A percentile compares a stretch with the other conserved stretches of the same genome.
These are phyloP conservation scores for Polypedilum pembai DNA, from an alignment of 1,140 invertebrate species.

Conservation along the genomic window DNA sequence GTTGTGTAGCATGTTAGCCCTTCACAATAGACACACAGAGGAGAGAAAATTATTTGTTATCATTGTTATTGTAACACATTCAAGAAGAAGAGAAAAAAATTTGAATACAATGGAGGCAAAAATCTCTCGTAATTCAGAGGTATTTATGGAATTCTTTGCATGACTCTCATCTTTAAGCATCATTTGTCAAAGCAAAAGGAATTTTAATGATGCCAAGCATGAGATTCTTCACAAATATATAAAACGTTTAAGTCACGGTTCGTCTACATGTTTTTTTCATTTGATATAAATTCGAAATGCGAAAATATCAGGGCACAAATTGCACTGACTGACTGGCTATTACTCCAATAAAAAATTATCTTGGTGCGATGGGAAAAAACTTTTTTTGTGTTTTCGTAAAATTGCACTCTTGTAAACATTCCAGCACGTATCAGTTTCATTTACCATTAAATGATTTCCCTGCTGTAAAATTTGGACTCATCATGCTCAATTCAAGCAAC, in stretches of 20 bases:
- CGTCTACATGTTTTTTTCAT: neutral
- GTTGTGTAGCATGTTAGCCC: neutral
- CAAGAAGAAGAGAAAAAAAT: neutral
- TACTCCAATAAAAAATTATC: neutral
- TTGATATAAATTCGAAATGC: neutral
- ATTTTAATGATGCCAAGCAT: conserved; percentile 9
- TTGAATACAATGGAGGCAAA: conserved; percentile 3
- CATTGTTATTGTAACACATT: conserved; percentile 14
- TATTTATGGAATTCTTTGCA: neutral
- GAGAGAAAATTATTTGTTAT: conserved; percentile 1
- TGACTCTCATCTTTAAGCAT: neutral
- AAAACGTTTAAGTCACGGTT: neutral
- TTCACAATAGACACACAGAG: too few relatives aligned
- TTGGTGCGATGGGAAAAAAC: neutral
- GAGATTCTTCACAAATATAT: neutral
- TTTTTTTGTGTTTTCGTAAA: neutral
- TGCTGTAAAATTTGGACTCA: neutral
- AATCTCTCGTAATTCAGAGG: neutral
- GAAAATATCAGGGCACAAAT: neutral
- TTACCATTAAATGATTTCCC: conserved; percentile 4
- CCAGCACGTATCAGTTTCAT: conserved; percentile 15
- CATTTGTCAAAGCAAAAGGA: conserved; percentile 17
- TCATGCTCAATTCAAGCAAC: neutral
- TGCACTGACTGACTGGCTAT: neutral
- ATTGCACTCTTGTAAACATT: neutral